A percentile compares a stretch with the other conserved stretches of the same genome.
phyloP scores from a whole-genome alignment of 2,797 vertebrate species.

The Leptodactylus fallax region DNA sequence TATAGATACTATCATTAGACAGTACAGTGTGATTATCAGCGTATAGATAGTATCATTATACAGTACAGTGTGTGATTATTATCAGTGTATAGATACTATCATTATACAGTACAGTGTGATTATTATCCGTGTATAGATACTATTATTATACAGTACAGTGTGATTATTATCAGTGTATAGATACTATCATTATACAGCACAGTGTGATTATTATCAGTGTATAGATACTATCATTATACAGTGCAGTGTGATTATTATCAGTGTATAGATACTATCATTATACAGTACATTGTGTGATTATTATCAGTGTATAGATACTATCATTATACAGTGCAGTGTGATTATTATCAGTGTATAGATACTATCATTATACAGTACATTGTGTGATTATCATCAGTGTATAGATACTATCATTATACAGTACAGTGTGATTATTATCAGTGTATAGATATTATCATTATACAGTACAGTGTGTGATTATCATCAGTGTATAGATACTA shows the following conservation, averaged over 20 bases:
- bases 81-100: not conserved
- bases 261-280: too few species aligned
- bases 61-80: not conserved
- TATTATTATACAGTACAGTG: not conserved
- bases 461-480: too few species aligned
- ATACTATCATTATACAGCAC: not conserved
- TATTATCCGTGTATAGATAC: constrained; percentile 15
- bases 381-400: constrained; percentile 4
- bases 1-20: constrained; percentile 13
- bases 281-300: not conserved
- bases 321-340: not conserved
- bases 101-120: constrained; percentile 10
- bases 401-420: too few species aligned
- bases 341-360: constrained; percentile 34
- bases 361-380: too few species aligned
- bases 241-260: too few species aligned
- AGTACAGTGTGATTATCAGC: constrained; percentile 35
- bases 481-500: too few species aligned
- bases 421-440: not conserved
- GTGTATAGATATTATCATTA: not conserved
- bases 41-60: constrained; percentile 26
- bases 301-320: constrained; percentile 39
- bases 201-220: constrained; percentile 29
- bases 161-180: constrained; percentile 44
- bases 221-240: not conserved